phyloP scores from a whole-genome alignment of 1,140 invertebrate genomes.

The Drosophila biarmipes region DNA sequence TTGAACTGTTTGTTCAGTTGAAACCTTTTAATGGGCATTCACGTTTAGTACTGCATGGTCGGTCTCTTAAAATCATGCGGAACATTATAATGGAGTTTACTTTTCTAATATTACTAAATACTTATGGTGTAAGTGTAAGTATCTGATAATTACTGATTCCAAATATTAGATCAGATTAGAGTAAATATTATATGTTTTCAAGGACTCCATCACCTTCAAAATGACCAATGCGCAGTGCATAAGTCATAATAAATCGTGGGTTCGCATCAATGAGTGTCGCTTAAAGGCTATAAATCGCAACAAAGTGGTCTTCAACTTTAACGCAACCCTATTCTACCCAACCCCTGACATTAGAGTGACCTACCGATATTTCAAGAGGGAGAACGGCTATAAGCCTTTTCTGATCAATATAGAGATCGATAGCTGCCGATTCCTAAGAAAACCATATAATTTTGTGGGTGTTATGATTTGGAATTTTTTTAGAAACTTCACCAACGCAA shows the following conservation, averaged over 20 bases:
- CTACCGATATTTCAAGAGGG: not conserved
- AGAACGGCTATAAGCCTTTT: constrained; percentile 1
- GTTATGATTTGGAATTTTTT: not conserved
- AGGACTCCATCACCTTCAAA: not conserved
- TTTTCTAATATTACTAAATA: not conserved
- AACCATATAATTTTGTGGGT: not conserved
- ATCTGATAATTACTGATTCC: too few species aligned
- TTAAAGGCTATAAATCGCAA: not conserved
- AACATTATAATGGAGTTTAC: not conserved
- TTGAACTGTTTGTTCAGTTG: too few species aligned
- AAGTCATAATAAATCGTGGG: constrained; percentile 6
- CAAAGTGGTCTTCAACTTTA: not conserved
- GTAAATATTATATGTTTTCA: not conserved
- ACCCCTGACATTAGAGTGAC: not conserved
- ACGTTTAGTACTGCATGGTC: not conserved
- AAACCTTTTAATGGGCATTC: not conserved
- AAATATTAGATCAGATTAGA: not conserved
- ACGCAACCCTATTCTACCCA: not conserved
- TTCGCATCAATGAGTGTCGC: constrained; percentile 1
- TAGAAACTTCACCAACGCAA: constrained; percentile 2
- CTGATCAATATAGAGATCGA: not conserved
- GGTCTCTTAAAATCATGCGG: not conserved
- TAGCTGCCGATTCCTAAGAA: not conserved
- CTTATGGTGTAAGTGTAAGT: not conserved
- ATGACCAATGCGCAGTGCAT: not conserved